Evolutionary conservation across 2,888 invertebrate genomes (phyloP).

Genomic region (Chrysolina americana): DNA sequence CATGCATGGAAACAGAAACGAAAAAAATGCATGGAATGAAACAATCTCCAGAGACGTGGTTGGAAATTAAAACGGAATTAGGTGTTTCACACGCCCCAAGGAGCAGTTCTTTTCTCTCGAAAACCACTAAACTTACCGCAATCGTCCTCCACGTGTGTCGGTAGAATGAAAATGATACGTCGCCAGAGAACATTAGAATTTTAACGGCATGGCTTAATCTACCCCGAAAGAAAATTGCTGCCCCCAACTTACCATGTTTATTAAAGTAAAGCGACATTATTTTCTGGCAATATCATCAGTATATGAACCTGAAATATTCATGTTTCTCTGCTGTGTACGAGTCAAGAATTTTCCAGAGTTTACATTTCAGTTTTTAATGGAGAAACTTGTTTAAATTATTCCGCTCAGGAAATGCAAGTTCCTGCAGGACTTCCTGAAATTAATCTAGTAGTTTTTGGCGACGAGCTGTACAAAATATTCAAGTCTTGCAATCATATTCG

Average conservation of each 20-base stretch:
- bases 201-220: background rate
- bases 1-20: too few species aligned
- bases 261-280: conserved; percentile 10
- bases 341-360: conserved; percentile 6
- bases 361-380: background rate
- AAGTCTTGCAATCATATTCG: too few species aligned
- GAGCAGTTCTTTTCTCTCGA: background rate
- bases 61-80: background rate
- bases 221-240: background rate
- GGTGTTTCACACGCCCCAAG: background rate
- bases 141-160: background rate
- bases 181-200: conserved; percentile 16
- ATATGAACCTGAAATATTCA: conserved; percentile 1
- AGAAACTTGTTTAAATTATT: conserved; percentile 5
- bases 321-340: background rate
- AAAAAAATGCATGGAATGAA: too few species aligned
- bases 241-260: background rate
- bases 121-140: background rate
- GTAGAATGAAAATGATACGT: background rate
- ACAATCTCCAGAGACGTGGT: too few species aligned
- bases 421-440: background rate
- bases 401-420: background rate
- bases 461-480: too few species aligned
- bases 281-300: background rate
- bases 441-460: background rate